Base-by-base conservation (phyloP, 2,113 vertebrate genomes). In the Apeltes quadracus region DNA sequence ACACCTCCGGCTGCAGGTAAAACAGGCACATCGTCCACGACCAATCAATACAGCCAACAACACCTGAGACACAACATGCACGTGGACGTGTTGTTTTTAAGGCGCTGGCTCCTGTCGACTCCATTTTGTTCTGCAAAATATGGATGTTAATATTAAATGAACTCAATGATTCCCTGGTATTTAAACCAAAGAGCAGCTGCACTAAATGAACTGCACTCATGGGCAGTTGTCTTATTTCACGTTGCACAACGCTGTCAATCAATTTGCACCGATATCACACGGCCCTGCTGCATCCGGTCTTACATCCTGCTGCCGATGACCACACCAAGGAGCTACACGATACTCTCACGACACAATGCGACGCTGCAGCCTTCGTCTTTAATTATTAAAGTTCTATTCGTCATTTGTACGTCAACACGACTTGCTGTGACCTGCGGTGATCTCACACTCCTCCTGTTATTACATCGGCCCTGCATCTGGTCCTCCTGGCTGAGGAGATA, bases 401-500 rank as follows among this genome's bases (percentile, higher is more conserved):
- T 46, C 16, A 32, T 43, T 44, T 43, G 7, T n/a, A 39, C 23
- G 57, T 69, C 39, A 50, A 32, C 32, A 56, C 5, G 61, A 56
- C 25, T 15, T n/a, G 13, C 20, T 57, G 48, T 63, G 58, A 79
- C 58, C 75, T 39, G 62, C 58, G 22, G 44, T 59, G 48, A 41
- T 62, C 62, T 61, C 61, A 36, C 25, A 61, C 56, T 46, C 51
- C 32, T 39, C 41, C 43, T 34, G 46, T 50, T 69, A n/a, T n/a
- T n/a, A n/a, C n/a, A n/a, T n/a, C n/a, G n/a, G 7, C 78, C 66
- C 71, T 64, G 29, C 63, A 62, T 25, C 54, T 8, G 29, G 48
- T 46, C 51, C 32, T 39, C 41, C 43, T 34, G 46, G 43, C 67
- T 66, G 66, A 70, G n/a, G 8, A 57, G 72, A 84, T 81, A 83